These are phyloP conservation scores for Gymnocypris eckloni DNA, from an alignment of 2,797 vertebrate genomes.

Conservation along the genomic window DNA sequence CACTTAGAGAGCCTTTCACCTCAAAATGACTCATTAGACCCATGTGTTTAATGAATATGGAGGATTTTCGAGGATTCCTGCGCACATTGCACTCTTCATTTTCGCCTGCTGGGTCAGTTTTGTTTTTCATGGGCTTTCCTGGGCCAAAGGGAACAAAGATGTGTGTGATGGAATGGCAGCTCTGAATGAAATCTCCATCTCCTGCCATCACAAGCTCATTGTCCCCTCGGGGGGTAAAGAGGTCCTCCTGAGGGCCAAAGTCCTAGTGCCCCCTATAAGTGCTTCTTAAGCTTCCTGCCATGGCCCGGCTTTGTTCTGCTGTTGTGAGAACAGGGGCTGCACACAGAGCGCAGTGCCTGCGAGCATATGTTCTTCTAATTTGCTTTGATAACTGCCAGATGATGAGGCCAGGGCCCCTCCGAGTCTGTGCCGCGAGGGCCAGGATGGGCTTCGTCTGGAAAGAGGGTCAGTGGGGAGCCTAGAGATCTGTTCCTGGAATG, in stretches of 20 bases:
- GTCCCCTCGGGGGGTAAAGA: conserved; percentile 41
- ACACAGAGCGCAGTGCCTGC: conserved; percentile 51
- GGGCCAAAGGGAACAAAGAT: conserved; percentile 54
- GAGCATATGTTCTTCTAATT: conserved; percentile 73
- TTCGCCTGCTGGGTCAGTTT: conserved; percentile 16
- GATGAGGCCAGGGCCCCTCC: conserved; percentile 58
- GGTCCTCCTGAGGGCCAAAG: conserved; percentile 54
- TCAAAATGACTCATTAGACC: conserved; percentile 63
- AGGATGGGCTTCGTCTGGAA: conserved; percentile 61
- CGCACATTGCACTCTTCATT: conserved; percentile 46
- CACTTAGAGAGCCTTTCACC: conserved; percentile 44
- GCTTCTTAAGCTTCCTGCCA: conserved; percentile 69
- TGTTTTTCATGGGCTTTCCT: conserved; percentile 50
- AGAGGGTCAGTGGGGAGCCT: conserved; percentile 51
- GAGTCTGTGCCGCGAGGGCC: conserved; percentile 57
- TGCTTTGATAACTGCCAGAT: conserved; percentile 78
- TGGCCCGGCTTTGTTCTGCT: conserved; percentile 64
- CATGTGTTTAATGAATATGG: conserved; percentile 61
- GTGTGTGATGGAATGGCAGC: conserved; percentile 36
- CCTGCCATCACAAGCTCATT: conserved; percentile 19
- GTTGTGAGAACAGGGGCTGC: conserved; percentile 59
- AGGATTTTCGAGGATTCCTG: conserved; percentile 29
- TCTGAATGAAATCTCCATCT: conserved; percentile 49
- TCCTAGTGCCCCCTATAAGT: conserved; percentile 60
- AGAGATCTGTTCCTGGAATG: conserved; percentile 63